Evolutionary conservation across 35 echinoderm and acorn worm species (phyloP).

Genomic region (Amphiura filiformis): DNA sequence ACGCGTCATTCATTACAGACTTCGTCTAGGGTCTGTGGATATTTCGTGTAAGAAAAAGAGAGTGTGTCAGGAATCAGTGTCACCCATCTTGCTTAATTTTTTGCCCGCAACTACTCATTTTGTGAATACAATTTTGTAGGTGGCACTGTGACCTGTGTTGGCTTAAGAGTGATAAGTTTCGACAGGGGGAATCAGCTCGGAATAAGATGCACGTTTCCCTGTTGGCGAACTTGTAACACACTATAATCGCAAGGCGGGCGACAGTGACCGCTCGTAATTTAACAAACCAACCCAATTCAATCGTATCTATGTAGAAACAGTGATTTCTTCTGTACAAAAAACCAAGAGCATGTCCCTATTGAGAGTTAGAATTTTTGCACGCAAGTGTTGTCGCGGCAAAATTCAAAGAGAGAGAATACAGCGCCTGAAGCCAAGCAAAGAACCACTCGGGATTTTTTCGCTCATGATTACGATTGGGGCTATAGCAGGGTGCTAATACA

Average conservation of each 20-base stretch:
- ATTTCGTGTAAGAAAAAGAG: too few relatives aligned
- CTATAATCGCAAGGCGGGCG: background rate
- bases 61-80: background rate
- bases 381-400: background rate
- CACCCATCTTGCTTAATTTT: slow-evolving; percentile 1
- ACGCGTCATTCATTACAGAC: too few relatives aligned
- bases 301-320: background rate
- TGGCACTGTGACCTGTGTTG: background rate
- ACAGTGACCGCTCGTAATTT: slow-evolving; percentile 3
- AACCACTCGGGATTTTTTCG: background rate
- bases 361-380: background rate
- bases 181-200: background rate
- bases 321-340: background rate
- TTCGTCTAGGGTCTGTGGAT: too few relatives aligned
- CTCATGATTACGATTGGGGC: slow-evolving; percentile 3
- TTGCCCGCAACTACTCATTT: background rate
- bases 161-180: slow-evolving; percentile 8
- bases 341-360: background rate
- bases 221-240: background rate
- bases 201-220: slow-evolving; percentile 10
- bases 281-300: background rate
- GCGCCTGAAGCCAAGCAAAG: background rate
- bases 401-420: background rate
- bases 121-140: background rate
- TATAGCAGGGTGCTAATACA: background rate